Conservation (phyloP, 1,140 invertebrate species). For the Galleria mellonella region DNA sequence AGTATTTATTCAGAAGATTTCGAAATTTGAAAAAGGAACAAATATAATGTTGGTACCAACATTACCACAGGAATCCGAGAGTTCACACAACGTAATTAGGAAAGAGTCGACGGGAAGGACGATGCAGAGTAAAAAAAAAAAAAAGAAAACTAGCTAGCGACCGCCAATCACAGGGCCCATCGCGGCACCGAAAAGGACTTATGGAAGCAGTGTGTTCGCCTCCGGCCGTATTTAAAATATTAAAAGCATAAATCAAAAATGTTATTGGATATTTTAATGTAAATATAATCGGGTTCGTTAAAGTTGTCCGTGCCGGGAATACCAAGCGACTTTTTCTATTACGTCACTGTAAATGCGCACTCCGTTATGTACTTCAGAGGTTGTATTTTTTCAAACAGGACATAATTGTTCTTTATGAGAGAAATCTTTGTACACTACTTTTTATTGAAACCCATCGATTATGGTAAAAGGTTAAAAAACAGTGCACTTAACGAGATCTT, state of each 20-base stretch:
- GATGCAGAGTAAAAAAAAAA: conserved; percentile 14
- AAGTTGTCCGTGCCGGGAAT: background rate
- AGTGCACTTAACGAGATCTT: conserved; percentile 40
- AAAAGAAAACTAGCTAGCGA: conserved; percentile 41
- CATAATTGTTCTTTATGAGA: background rate
- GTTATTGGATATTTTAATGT: conserved; percentile 63
- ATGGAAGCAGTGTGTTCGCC: conserved; percentile 37
- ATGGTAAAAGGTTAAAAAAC: conserved; percentile 27
- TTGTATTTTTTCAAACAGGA: background rate
- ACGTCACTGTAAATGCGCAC: too few species aligned
- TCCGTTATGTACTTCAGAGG: background rate
- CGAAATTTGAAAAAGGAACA: conserved; percentile 28
- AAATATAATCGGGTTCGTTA: conserved; percentile 41
- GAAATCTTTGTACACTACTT: background rate
- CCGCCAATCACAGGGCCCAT: conserved; percentile 39
- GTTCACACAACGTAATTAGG: conserved; percentile 54
- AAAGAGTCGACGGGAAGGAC: conserved; percentile 21
- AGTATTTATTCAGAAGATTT: too few species aligned
- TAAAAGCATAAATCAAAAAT: conserved; percentile 65
- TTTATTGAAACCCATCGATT: conserved; percentile 20
- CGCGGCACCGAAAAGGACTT: conserved; percentile 27
- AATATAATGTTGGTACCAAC: conserved; percentile 11
- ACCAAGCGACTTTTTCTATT: background rate
- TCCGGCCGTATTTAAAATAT: conserved; percentile 62
- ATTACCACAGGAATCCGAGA: conserved; percentile 23